phyloP scores from a whole-genome alignment of 2,113 vertebrate species.

The Nesoenas mayeri region DNA sequence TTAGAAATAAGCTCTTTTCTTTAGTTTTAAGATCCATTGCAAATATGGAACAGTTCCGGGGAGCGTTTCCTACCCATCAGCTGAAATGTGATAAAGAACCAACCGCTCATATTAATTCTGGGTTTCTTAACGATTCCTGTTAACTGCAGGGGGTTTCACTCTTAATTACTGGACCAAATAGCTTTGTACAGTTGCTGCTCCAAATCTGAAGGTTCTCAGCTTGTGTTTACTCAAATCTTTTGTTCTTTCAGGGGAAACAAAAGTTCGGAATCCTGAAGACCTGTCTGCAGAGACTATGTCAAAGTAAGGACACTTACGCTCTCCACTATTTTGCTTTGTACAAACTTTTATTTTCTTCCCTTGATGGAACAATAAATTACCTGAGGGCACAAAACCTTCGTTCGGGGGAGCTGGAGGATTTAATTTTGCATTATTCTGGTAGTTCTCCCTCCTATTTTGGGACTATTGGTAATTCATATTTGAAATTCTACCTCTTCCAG shows the following conservation, averaged over 20 bases:
- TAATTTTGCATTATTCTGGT: fast-evolving
- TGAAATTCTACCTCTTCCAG: neutral
- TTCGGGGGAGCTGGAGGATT: neutral
- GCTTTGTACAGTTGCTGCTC: neutral
- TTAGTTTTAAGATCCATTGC: neutral
- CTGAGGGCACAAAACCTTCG: neutral
- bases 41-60: neutral
- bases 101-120: neutral
- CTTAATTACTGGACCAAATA: neutral
- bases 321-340: neutral
- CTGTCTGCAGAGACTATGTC: constrained; percentile 98
- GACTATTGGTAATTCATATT: neutral
- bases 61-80: neutral
- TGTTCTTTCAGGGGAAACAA: constrained; percentile 85
- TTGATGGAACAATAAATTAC: neutral
- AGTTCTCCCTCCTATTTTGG: neutral
- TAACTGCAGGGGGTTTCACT: neutral
- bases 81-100: neutral
- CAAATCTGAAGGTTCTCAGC: neutral
- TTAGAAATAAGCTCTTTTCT: neutral
- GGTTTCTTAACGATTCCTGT: neutral
- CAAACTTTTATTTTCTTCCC: neutral
- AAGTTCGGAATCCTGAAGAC: constrained; percentile 91
- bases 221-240: neutral
- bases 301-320: constrained; percentile 80